These are phyloP conservation scores for Apamea crenata DNA, from an alignment of 2,888 invertebrate species.

Conservation along the genomic window DNA sequence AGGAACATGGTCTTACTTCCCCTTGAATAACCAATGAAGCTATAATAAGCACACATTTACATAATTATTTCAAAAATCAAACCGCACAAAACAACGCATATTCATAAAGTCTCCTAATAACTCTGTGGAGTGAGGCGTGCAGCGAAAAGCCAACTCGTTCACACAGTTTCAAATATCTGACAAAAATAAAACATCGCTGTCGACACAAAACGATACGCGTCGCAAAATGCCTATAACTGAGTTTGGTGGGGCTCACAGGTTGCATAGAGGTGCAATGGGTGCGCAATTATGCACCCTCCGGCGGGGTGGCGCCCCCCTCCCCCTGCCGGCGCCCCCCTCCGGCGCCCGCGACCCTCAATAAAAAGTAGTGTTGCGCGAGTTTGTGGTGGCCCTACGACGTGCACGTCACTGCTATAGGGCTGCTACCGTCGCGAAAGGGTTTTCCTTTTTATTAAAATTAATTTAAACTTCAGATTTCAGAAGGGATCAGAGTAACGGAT, in stretches of 20 bases:
- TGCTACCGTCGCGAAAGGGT: constrained; percentile 43
- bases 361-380: constrained; percentile 80
- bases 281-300: constrained; percentile 81
- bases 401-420: constrained; percentile 65
- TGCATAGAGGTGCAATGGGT: constrained; percentile 75
- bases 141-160: constrained; percentile 49
- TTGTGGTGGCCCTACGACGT: constrained; percentile 73
- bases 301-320: constrained; percentile 56
- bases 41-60: not conserved
- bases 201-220: constrained; percentile 68
- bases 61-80: not conserved
- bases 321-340: constrained; percentile 40
- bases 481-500: not conserved
- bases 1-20: not conserved
- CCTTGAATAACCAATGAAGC: not conserved
- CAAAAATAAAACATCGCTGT: constrained; percentile 59
- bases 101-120: constrained; percentile 26
- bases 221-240: constrained; percentile 80
- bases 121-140: constrained; percentile 17
- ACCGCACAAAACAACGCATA: not conserved
- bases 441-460: not conserved
- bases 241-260: constrained; percentile 74
- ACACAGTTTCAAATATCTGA: constrained; percentile 53
- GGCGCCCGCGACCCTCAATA: constrained; percentile 75
- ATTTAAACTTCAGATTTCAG: not conserved